Conservation (phyloP, 2,113 vertebrate species). For the human (Homo sapiens) region DNA sequence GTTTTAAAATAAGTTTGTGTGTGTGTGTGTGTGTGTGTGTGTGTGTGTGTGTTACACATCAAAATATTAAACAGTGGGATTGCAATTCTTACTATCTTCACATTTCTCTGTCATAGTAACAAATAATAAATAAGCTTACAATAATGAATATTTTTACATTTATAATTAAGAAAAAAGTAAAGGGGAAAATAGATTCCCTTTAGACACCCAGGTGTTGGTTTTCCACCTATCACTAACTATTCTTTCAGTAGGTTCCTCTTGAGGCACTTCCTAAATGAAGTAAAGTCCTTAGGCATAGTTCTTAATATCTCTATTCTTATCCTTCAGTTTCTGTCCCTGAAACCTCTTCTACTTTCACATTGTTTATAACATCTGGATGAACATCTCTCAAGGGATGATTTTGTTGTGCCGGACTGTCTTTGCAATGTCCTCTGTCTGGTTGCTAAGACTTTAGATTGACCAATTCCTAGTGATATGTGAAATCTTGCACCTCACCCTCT, state of each 20-base stretch:
- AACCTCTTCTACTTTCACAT: neutral
- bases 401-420: neutral
- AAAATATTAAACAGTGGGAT: neutral
- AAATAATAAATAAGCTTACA: neutral
- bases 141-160: neutral
- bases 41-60: neutral
- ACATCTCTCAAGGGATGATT: rapidly evolving
- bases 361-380: neutral
- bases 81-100: neutral
- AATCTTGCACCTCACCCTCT: neutral
- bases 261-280: neutral
- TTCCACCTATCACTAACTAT: neutral
- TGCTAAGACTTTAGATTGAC: neutral
- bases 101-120: neutral
- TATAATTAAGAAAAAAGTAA: neutral
- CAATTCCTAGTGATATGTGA: neutral
- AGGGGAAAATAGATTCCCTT: neutral
- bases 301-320: neutral
- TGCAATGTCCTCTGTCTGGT: neutral
- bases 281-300: neutral
- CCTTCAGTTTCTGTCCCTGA: neutral
- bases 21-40: neutral
- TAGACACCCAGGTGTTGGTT: neutral
- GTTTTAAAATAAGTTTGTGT: neutral
- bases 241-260: neutral